Evolutionary conservation across 2,113 vertebrate genomes (phyloP), one percentile per base, ranked within the genome.

Genomic region (Hassar affinis): DNA sequence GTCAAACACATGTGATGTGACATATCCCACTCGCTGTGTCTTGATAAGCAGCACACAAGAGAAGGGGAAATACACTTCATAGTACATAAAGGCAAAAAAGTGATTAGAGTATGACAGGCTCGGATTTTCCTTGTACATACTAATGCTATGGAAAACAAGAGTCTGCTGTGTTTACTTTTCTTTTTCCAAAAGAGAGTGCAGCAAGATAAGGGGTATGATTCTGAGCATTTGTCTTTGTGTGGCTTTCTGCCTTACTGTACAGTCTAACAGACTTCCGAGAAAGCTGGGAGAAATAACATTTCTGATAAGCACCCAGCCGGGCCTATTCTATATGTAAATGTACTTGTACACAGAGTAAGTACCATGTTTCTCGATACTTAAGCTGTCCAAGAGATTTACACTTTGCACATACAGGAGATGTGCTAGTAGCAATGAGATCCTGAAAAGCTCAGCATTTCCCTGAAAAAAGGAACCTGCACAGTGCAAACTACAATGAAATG

Each of bases 171-270:
- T 89, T 89, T 88, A 86, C 87, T 90, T 88, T 87, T 82, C 87
- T 88, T 91, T 89, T 87, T 85, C 85, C 89, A 89, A 90, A 88
- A 61, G 85, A 90, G 88, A 89, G 88, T 68, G 86, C 81, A 78
- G 84, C 56, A 64, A 42, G 62, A 81, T 84, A 87, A 85, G 86
- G 86, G 54, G 79, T 79, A 77, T 86, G 86, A 90, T 86, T 89
- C 49, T 51, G 49, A 84, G 68, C 86, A 82, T 89, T 89, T 89
- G 84, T 89, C 90, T 91, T 90, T 89, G 85, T 85, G 78, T 82
- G 85, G 77, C 66, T 80, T 84, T 49, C 79, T 56, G 54, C 12
- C 45, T 56, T 80, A 78, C 85, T 80, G 62, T 82, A 79, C 62
- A 75, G 75, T 42, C 80, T 77, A 80, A 85, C 25, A 68, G 84